Base-by-base conservation (phyloP, 2,113 vertebrate species). In the Gavia stellata region DNA sequence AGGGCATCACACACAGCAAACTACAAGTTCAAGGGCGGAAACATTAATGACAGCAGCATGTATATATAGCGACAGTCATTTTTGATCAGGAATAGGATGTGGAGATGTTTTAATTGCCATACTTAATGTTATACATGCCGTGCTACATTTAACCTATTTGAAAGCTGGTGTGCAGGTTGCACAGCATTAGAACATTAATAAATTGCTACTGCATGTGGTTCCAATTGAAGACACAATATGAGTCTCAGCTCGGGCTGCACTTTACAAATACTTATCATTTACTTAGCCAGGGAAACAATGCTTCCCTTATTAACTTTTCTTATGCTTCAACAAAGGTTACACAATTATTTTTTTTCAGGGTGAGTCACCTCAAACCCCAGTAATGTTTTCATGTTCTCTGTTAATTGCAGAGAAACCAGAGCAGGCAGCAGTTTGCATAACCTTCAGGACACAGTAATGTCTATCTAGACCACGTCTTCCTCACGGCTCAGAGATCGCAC, bases 121-220 rank as follows among this genome's bases (percentile, higher is more conserved):
- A 56, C n/a, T 81, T 67, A 73, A 25, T 65, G 65, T 90, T 89
- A 52, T 77, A 75, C 92, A 80, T 1, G 70, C 81, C 7, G 36
- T 82, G 92, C 55, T 70, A 86, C 93, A 94, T 94, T 97, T 94
- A 97, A 94, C 92, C 56, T 87, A 66, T 83, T 84, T 71, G 49
- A 92, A 96, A 95, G 45, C 38, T 56, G 36, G 55, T 58, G 55
- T 86, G 47, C 7, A 3, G 85, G 50, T 81, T 85, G 81, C 50
- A 44, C 52, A 75, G 65, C 8, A 2, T 95, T 92, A 86, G 36
- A 74, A 58, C 78, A 70, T 82, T 90, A 90, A 95, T 90, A 94
- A 93, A 90, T 84, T 91, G 73, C 63, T 94, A 77, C 70, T 81
- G 44, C n/a, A 3, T 73, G 61, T 59, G 28, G 36, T 53, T 95